These are phyloP conservation scores for Dipodomys merriami DNA, from an alignment of 2,113 vertebrate species.

Conservation along the genomic window DNA sequence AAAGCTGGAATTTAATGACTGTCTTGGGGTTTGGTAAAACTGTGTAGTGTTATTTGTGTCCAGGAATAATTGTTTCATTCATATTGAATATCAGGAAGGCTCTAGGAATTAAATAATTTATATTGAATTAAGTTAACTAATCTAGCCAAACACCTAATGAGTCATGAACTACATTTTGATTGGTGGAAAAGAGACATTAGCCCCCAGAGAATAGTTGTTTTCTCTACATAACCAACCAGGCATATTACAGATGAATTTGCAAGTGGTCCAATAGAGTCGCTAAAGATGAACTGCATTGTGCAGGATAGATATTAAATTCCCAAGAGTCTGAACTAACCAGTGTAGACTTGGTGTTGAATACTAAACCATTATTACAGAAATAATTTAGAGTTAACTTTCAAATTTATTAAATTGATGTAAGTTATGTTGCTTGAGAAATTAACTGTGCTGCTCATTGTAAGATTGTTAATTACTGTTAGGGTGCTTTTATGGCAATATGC, in stretches of 20 bases:
- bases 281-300: constrained; percentile 75
- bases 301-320: constrained; percentile 69
- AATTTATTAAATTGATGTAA: constrained; percentile 76
- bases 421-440: constrained; percentile 73
- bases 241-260: constrained; percentile 71
- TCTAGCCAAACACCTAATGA: constrained; percentile 75
- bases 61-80: constrained; percentile 83
- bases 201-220: constrained; percentile 63
- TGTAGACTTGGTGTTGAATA: constrained; percentile 72
- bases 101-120: constrained; percentile 81
- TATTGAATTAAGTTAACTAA: constrained; percentile 82
- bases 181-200: constrained; percentile 68
- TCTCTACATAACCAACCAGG: constrained; percentile 66
- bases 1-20: constrained; percentile 72
- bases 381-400: constrained; percentile 69
- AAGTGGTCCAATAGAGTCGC: constrained; percentile 71
- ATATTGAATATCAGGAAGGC: constrained; percentile 72
- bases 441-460: constrained; percentile 66
- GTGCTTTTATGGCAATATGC: constrained; percentile 45
- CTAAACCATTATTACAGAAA: constrained; percentile 76
- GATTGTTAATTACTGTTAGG: constrained; percentile 56
- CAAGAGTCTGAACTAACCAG: constrained; percentile 52
- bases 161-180: constrained; percentile 72
- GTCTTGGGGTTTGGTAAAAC: constrained; percentile 71
- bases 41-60: constrained; percentile 69